phyloP scores from a whole-genome alignment of 1,140 invertebrate species.

The Helicoverpa zea region DNA sequence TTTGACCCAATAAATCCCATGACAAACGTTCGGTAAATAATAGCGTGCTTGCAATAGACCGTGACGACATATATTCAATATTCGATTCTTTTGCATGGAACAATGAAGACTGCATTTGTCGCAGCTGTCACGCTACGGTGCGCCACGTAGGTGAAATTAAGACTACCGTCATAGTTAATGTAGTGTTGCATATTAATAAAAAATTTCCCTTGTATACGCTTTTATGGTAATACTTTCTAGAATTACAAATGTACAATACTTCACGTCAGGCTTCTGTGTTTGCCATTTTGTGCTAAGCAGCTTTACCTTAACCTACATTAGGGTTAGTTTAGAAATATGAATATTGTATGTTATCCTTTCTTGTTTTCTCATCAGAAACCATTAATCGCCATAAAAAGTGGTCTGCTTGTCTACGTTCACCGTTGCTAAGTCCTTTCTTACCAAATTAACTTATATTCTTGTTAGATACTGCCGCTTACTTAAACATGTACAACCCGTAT shows the following conservation, averaged over 20 bases:
- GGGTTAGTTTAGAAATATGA: too few relatives aligned
- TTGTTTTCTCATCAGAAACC: too few relatives aligned
- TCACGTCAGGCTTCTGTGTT: too few relatives aligned
- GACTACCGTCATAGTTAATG: conserved; percentile 11
- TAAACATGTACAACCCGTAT: conserved; percentile 44
- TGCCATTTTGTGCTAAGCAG: too few relatives aligned
- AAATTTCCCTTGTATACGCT: conserved; percentile 1
- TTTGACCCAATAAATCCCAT: conserved; percentile 55
- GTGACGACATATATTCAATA: conserved; percentile 65
- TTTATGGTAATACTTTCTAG: conserved; percentile 3
- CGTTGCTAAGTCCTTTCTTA: too few relatives aligned
- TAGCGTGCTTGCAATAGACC: conserved; percentile 55
- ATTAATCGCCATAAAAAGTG: too few relatives aligned
- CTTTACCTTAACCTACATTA: too few relatives aligned
- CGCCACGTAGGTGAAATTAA: conserved; percentile 41
- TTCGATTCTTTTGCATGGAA: conserved; percentile 59
- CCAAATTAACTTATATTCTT: neutral
- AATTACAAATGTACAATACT: too few relatives aligned
- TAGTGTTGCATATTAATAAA: conserved; percentile 29
- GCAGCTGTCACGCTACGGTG: conserved; percentile 54
- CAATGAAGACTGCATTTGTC: conserved; percentile 53
- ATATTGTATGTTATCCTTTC: too few relatives aligned
- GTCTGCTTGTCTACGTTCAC: too few relatives aligned
- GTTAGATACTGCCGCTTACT: neutral
- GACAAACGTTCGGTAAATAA: conserved; percentile 61